Conservation (phyloP, 2,888 invertebrate species). For the Coronaproctus castanopsis region DNA sequence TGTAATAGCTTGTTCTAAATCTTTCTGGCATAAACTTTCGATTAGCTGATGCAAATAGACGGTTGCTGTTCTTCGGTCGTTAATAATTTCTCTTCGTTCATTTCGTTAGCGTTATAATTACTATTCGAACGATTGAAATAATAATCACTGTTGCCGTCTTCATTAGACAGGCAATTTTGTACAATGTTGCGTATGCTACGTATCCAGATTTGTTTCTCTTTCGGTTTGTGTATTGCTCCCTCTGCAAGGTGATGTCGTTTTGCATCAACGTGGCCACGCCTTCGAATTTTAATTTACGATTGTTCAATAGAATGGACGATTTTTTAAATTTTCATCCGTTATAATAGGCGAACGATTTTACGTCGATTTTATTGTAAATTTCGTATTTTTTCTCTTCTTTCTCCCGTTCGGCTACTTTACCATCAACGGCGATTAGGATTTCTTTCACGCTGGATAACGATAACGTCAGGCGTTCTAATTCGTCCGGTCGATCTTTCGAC, state of each 20-base stretch:
- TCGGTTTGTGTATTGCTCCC: conserved; percentile 62
- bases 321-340: conserved; percentile 79
- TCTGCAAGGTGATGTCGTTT: too few relatives aligned
- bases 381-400: conserved; percentile 72
- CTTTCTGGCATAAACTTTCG: conserved; percentile 67
- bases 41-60: background rate
- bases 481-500: conserved; percentile 56
- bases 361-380: conserved; percentile 78
- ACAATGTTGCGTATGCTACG: conserved; percentile 67
- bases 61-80: background rate
- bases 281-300: conserved; percentile 67
- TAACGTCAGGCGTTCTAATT: conserved; percentile 56
- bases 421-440: conserved; percentile 74
- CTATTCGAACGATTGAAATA: background rate
- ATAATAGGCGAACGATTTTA: conserved; percentile 71
- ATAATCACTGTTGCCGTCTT: conserved; percentile 36
- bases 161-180: conserved; percentile 65
- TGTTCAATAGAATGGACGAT: conserved; percentile 66
- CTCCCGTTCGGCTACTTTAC: conserved; percentile 80
- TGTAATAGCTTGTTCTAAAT: conserved; percentile 62
- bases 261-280: conserved; percentile 77
- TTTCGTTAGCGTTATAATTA: too few relatives aligned
- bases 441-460: conserved; percentile 65
- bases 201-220: conserved; percentile 79
- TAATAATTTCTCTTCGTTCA: too few relatives aligned